Base-by-base conservation (phyloP, 2,113 vertebrate species). In the Tonatia bakeri region DNA sequence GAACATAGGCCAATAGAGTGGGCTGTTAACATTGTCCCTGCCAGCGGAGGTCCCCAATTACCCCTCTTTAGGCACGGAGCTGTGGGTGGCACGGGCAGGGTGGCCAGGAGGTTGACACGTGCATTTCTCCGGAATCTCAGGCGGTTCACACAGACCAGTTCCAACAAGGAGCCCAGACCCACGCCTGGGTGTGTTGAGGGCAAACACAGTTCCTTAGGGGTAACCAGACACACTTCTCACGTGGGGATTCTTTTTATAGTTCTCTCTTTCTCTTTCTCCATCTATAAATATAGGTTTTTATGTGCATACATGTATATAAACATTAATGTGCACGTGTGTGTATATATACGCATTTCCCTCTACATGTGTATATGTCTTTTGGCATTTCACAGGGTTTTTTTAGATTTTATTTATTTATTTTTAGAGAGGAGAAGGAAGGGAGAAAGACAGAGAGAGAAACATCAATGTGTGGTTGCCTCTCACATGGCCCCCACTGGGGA, bases 11-110 rank as follows among this genome's bases (percentile, higher is more conserved):
- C 98, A 96, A 97, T 72, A 96, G 98, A 96, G 95, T 1, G 79
- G 97, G 40, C 94, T 22, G 85, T 93, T 93, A 97, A 97, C 95
- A 97, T 96, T 2, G 7, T 70, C 96, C 96, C 97, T 54, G 92
- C 54, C 22, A 90, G 94, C 83, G 73, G 33, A 56, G 40, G 67
- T 79, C 96, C 96, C 95, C 92, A 96, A 98, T 98, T 98, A 97
- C 95, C 95, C 98, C 92, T 98, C 98, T 98, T 97, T 97, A 97
- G 98, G 98, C 86, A 93, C 79, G 95, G 88, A 77, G 80, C 95
- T 92, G 96, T 95, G 96, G 79, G 94, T 96, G 97, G 97, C 95
- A 97, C 0, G 76, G 43, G n/a, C 87, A 82, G 1, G 0, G 79
- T 59, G 43, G 90, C 77, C 26, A 1, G 87, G 65, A 95, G 94